Percentiles rank a stretch among this genome's conserved stretches.
These are phyloP conservation scores for Hemicordylus capensis DNA, from an alignment of 2,113 vertebrate genomes.

Conservation along the genomic window DNA sequence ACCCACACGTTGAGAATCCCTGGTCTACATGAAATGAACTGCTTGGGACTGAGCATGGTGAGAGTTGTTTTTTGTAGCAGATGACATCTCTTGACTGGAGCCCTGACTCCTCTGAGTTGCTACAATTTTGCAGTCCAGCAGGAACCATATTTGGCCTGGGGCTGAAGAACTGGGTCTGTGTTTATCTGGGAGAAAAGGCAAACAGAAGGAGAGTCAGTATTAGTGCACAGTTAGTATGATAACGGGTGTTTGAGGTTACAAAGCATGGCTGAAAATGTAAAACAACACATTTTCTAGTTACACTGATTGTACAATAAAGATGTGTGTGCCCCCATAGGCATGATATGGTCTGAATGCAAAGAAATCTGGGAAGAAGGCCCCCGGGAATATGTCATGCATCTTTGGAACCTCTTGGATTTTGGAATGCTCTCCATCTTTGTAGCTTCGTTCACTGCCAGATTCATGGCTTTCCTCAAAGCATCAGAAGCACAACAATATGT, in stretches of 20 bases:
- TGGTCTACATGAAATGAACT: too few species aligned
- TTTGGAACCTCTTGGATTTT: conserved; percentile 97
- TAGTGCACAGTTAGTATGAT: neutral
- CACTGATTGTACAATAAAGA: neutral
- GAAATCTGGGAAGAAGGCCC: conserved; percentile 97
- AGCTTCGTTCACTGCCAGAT: conserved; percentile 93
- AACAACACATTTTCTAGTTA: neutral
- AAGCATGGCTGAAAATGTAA: too few species aligned
- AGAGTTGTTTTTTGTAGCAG: too few species aligned
- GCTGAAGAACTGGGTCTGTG: neutral
- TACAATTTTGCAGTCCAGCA: neutral
- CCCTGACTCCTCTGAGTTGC: too few species aligned
- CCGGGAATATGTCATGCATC: conserved; percentile 90
- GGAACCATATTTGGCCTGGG: neutral
- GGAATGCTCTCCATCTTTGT: conserved; percentile 97
- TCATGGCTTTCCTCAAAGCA: conserved; percentile 97
- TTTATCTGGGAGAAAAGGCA: neutral
- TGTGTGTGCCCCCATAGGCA: conserved; percentile 75
- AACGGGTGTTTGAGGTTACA: neutral
- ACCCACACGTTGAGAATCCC: too few species aligned
- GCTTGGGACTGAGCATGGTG: too few species aligned
- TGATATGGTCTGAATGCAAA: conserved; percentile 98
- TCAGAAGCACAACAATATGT: conserved; percentile 94
- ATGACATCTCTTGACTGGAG: too few species aligned
- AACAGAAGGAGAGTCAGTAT: neutral